Evolutionary conservation across 2,797 vertebrate species (phyloP).

Genomic region (Leptodactylus fallax): DNA sequence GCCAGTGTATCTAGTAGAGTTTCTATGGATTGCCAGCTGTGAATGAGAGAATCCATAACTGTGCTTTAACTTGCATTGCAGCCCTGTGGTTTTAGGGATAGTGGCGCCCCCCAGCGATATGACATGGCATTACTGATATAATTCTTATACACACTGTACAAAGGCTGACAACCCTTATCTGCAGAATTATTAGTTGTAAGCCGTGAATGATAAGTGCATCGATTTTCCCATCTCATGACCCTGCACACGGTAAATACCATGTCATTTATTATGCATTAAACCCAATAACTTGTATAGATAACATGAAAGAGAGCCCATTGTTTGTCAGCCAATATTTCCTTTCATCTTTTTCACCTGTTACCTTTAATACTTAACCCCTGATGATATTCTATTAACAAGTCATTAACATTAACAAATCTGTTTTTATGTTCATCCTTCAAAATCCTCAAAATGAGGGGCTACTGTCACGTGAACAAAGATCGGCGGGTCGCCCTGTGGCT

Average conservation of each 20-base stretch:
- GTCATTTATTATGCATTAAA: conserved; percentile 19
- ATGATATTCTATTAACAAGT: background rate
- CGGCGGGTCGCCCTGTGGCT: too few relatives aligned
- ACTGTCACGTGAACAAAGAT: too few relatives aligned
- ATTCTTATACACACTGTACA: background rate
- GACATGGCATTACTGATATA: background rate
- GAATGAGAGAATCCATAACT: too few relatives aligned
- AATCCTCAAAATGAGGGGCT: too few relatives aligned
- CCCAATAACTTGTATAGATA: background rate
- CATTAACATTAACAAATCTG: background rate
- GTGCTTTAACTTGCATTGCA: background rate
- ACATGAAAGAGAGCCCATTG: background rate
- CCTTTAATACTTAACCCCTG: background rate
- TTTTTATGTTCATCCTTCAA: too few relatives aligned
- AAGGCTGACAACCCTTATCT: background rate
- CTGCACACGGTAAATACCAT: background rate
- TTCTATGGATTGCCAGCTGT: too few relatives aligned
- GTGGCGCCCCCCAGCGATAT: background rate
- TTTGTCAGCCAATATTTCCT: background rate
- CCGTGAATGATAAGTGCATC: conserved; percentile 8
- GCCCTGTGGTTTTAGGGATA: background rate
- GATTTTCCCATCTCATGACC: conserved; percentile 36
- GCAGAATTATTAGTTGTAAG: background rate
- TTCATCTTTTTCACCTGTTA: conserved; percentile 5
- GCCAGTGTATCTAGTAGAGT: background rate